These are phyloP conservation scores for Drosophila miranda DNA, from an alignment of 1,140 invertebrate genomes.

Conservation along the genomic window DNA sequence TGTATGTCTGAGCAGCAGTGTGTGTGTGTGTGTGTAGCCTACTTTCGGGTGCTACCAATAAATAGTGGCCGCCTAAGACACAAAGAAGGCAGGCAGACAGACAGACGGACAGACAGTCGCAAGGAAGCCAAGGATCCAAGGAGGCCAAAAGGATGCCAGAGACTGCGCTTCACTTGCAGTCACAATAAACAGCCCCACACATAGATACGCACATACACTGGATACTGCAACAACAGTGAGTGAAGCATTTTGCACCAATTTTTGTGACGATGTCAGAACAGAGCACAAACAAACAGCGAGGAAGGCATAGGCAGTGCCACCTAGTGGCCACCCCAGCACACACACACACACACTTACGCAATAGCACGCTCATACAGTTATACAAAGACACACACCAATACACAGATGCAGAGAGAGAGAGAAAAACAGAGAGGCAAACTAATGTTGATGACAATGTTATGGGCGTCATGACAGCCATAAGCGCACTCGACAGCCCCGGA, in stretches of 20 bases:
- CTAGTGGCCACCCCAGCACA: slow-evolving; percentile 28
- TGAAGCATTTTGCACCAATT: slow-evolving; percentile 78
- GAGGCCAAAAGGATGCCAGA: too few relatives aligned
- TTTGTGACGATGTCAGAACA: slow-evolving; percentile 73
- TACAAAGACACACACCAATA: neutral
- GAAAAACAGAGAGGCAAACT: slow-evolving; percentile 50
- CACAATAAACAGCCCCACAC: slow-evolving; percentile 14
- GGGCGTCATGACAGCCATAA: slow-evolving; percentile 80
- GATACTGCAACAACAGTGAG: too few relatives aligned
- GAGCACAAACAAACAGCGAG: slow-evolving; percentile 29
- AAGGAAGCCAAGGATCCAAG: too few relatives aligned
- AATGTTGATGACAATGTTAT: slow-evolving; percentile 81
- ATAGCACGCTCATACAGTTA: neutral
- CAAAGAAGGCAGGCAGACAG: too few relatives aligned
- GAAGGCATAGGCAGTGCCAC: slow-evolving; percentile 35
- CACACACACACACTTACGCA: slow-evolving; percentile 1
- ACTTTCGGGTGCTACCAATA: slow-evolving; percentile 61
- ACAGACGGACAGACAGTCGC: too few relatives aligned
- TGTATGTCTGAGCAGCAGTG: neutral
- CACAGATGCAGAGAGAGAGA: slow-evolving; percentile 1
- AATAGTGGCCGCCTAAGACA: slow-evolving; percentile 26
- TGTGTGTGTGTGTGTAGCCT: slow-evolving; percentile 47
- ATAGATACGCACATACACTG: slow-evolving; percentile 16
- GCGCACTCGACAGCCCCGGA: slow-evolving; percentile 71
- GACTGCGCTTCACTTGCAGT: slow-evolving; percentile 15